Base-by-base conservation (phyloP, 2,113 vertebrate species). In the Notechis scutatus region DNA sequence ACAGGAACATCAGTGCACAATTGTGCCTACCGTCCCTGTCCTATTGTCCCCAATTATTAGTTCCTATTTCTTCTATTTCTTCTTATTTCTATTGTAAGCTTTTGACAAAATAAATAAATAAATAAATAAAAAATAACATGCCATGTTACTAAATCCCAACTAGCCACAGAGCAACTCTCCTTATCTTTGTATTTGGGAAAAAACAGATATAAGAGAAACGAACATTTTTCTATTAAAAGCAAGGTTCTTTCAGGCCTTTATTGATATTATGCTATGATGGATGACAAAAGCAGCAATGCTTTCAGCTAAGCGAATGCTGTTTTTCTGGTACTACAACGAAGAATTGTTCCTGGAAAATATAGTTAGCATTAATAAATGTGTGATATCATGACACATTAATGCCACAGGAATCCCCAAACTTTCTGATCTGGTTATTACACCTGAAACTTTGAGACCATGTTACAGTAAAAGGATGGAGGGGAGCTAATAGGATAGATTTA, bases 251-350 rank as follows among this genome's bases (percentile, higher is more conserved):
- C 34, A 34, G 11, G 5, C 24, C 9, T 18, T 64, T 85, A 8
- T 15, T 42, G 9, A 4, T 55, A 52, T n/a, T 52, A 4, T n/a
- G 5, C 24, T 91, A 47, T 26, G 45, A 91, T 20, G 45, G 21
- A 47, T 52, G 42, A 24, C 12, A 64, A 87, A 0, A 93, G 61
- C 81, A 92, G 34, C 47, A 50, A 56, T 10, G 1, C 89, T 15
- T 7, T 85, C 11, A 39, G 94, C 93, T 93, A 89, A 92, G 93
- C 18, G 50, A 95, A 54, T 94, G 85, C 55, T 85, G 7, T 24
- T 86, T 93, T 5, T 57, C 94, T 93, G 93, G 52, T 59, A 45
- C 5, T 92, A 88, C 29, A 87, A 92, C 61, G 50, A 94, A 91
- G 91, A 96, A 88, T 88, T 54, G 1, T 90, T 81, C 88, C 2